Evolutionary conservation across 1,140 invertebrate genomes (phyloP).

Genomic region (Heliconius hermathena): DNA sequence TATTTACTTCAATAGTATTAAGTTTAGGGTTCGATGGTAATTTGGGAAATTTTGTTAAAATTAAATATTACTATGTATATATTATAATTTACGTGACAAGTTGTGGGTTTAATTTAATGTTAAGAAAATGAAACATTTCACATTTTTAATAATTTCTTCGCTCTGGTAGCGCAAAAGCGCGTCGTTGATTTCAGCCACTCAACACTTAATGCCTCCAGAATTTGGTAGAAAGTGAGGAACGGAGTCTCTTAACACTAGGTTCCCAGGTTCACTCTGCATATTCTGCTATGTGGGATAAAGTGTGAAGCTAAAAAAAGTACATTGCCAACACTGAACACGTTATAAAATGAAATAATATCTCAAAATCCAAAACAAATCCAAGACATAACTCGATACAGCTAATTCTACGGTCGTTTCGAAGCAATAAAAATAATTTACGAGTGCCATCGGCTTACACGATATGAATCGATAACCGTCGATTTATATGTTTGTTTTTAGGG

Average conservation of each 20-base stretch:
- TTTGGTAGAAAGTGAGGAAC: neutral
- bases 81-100: too few relatives aligned
- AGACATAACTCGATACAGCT: constrained; percentile 2
- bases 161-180: too few relatives aligned
- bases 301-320: neutral
- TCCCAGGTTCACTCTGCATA: neutral
- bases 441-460: constrained; percentile 22
- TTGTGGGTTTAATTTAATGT: too few relatives aligned
- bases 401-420: neutral
- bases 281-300: too few relatives aligned
- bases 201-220: neutral
- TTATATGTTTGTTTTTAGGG: constrained; percentile 21
- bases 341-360: neutral
- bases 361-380: neutral
- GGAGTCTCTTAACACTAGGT: neutral
- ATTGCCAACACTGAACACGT: neutral
- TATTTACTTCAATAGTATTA: neutral
- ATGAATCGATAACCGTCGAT: constrained; percentile 25
- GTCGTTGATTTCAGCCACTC: neutral
- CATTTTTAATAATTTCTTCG: too few relatives aligned
- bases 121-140: too few relatives aligned
- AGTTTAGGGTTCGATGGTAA: neutral
- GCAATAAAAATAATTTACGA: constrained; percentile 33
- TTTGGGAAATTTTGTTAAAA: neutral
- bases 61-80: too few relatives aligned